Base-by-base conservation (phyloP, 2,113 vertebrate genomes). In the Actenoides lindsayi region DNA sequence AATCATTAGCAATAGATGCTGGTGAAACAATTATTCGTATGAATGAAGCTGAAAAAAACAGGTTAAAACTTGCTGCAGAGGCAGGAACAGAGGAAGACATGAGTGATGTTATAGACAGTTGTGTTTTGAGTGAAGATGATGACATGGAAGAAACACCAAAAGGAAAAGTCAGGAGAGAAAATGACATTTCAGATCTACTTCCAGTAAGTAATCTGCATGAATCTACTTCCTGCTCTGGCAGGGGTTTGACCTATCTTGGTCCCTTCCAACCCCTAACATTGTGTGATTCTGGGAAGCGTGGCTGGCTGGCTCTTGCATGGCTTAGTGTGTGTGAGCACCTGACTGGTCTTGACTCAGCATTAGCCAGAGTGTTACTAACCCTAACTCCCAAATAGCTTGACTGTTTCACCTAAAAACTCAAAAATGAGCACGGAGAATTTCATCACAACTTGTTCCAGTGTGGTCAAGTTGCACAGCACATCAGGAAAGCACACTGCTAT, bases 131-230 rank as follows among this genome's bases (percentile, higher is more conserved):
- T 53, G 98, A 98, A 80, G 98, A 98, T 53, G 98, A 98, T 70
- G 98, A 97, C 65, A 98, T 97, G 93, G 98, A 98, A 41, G 98
- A 97, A 87, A 60, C 78, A 68, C 96, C 96, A 25, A 98, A 98
- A 78, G 96, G 93, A 85, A 98, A 98, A 93, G 70, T 85, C 68
- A 78, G 31, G 8, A 97, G 91, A 63, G 97, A 96, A 60, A 97
- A 98, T 14, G 98, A 99, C 16, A 39, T 99, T 96, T 99, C 99
- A 1, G 99, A 99, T 96, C 98, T 99, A 11, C 97, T 99, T 93
- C 99, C 99, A 57, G 99, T 99, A 97, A 98, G 50, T 51, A 51
- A 51, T 51, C 50, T 25, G 13, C 24, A 25, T 24, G 7, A 51
- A 51, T 51, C 50, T 25, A 14, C 23, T 51, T 25, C 24, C 23